Percentiles rank a stretch among this genome's conserved stretches.
Evolutionary conservation across 1,140 invertebrate genomes (phyloP).

Genomic region (Procambarus virginalis): DNA sequence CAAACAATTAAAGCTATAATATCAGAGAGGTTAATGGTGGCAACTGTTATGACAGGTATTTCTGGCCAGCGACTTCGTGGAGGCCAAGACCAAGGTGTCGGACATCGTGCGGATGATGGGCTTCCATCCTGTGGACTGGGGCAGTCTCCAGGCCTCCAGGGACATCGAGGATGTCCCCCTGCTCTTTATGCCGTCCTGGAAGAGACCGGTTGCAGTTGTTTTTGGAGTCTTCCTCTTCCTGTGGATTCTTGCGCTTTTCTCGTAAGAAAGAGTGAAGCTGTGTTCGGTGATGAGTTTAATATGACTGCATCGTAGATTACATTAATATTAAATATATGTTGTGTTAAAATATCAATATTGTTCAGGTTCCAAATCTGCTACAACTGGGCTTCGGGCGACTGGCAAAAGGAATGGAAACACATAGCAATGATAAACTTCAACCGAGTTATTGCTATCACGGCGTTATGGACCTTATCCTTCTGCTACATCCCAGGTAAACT

Average conservation of each 20-base stretch:
- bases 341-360: not conserved
- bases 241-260: constrained; percentile 67
- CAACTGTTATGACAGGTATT: constrained; percentile 61
- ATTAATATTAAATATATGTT: not conserved
- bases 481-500: constrained; percentile 70
- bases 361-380: constrained; percentile 71
- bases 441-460: constrained; percentile 63
- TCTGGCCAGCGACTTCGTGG: constrained; percentile 66
- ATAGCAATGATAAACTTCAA: constrained; percentile 69
- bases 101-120: constrained; percentile 65
- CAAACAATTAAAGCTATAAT: constrained; percentile 64
- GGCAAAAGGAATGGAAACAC: constrained; percentile 65
- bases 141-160: constrained; percentile 64
- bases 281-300: too few relatives aligned
- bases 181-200: constrained; percentile 70
- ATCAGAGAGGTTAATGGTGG: not conserved
- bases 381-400: constrained; percentile 59
- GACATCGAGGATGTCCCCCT: constrained; percentile 71
- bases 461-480: constrained; percentile 68
- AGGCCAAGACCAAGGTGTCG: constrained; percentile 52
- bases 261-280: constrained; percentile 44
- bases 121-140: constrained; percentile 71
- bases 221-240: constrained; percentile 69
- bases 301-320: too few relatives aligned
- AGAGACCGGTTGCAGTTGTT: constrained; percentile 66